These are phyloP conservation scores for Prunella strophiata DNA, from an alignment of 2,797 vertebrate genomes.

Conservation along the genomic window DNA sequence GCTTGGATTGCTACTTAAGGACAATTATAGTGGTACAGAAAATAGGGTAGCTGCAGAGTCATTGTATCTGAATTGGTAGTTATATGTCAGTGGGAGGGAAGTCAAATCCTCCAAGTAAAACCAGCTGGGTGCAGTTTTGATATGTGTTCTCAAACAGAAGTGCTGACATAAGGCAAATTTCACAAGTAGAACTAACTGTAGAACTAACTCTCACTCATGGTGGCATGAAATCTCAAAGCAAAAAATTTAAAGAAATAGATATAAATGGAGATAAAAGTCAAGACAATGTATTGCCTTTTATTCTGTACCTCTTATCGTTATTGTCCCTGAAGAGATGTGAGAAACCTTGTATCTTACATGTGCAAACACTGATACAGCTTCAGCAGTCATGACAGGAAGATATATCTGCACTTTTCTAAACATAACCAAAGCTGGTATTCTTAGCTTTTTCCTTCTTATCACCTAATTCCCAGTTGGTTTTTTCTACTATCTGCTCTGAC, in stretches of 20 bases:
- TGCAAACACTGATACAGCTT: background rate
- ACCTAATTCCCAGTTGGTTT: background rate
- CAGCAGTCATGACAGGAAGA: background rate
- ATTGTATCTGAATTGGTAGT: background rate
- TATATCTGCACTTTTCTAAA: background rate
- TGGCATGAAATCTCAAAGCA: background rate
- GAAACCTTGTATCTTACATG: background rate
- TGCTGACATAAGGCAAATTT: slow-evolving; percentile 33
- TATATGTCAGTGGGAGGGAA: background rate
- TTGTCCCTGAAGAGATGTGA: background rate
- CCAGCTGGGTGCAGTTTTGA: background rate
- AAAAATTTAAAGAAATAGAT: background rate
- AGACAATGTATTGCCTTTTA: background rate
- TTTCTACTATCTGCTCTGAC: background rate
- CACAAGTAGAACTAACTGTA: background rate
- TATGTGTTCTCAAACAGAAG: slow-evolving; percentile 11
- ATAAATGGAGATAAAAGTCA: background rate
- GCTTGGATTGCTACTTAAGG: background rate
- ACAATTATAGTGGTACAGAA: background rate
- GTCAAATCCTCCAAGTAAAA: background rate
- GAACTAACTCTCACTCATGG: background rate
- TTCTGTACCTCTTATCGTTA: background rate
- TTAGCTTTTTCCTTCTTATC: background rate
- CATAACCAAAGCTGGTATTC: background rate
- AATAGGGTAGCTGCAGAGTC: background rate